These are phyloP conservation scores for Tethya wilhelma DNA, from an alignment of 37 sponge, comb jelly and placozoan species.

Conservation along the genomic window DNA sequence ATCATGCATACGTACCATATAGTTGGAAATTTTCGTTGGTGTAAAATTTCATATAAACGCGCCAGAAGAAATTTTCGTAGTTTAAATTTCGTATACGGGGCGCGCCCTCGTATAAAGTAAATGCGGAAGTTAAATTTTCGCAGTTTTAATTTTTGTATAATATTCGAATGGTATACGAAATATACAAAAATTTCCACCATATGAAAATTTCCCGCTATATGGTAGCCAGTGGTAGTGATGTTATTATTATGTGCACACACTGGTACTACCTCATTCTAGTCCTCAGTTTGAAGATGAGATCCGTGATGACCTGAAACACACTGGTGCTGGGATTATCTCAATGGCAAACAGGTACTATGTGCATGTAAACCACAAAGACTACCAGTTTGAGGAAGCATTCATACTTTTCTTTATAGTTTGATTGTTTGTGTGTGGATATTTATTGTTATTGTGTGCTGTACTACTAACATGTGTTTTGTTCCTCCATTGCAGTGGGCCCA, in stretches of 20 bases:
- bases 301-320: conserved; percentile 91
- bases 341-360: conserved; percentile 94
- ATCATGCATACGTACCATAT: neutral
- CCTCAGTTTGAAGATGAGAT: conserved; percentile 95
- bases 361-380: neutral
- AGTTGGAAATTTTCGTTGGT: too few relatives aligned
- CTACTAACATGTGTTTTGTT: neutral
- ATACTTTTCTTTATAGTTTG: neutral
- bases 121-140: too few relatives aligned
- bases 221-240: neutral
- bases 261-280: conserved; percentile 1
- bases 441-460: neutral
- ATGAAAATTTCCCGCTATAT: neutral
- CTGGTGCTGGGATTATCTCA: conserved; percentile 97
- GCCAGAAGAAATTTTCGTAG: neutral
- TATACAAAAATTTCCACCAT: neutral
- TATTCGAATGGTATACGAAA: too few relatives aligned
- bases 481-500: conserved; percentile 87
- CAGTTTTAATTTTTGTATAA: too few relatives aligned
- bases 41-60: too few relatives aligned
- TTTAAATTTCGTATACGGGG: neutral
- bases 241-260: neutral
- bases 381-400: too few relatives aligned
- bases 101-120: too few relatives aligned
- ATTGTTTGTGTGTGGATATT: conserved; percentile 11